Evolutionary conservation across 2,113 vertebrate species (phyloP).

Genomic region (Calypte anna): DNA sequence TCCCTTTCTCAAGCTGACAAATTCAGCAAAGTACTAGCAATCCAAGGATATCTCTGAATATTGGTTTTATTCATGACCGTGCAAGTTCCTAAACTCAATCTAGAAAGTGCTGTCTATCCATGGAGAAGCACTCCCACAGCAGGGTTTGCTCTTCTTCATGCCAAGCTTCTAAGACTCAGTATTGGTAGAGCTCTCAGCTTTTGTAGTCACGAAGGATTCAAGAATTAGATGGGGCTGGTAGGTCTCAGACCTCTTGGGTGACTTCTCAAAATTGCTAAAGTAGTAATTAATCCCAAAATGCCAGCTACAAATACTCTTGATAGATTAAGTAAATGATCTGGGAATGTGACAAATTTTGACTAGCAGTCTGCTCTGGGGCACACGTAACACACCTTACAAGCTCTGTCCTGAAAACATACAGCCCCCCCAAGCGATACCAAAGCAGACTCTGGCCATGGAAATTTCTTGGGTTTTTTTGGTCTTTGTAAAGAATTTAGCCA

Average conservation of each 20-base stretch:
- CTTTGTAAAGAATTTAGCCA: neutral
- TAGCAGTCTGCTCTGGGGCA: neutral
- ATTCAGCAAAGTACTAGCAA: neutral
- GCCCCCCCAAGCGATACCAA: neutral
- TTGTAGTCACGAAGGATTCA: neutral
- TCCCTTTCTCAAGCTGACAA: neutral
- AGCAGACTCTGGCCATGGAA: neutral
- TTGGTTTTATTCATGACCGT: neutral
- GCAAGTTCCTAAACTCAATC: neutral
- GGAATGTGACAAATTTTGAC: neutral
- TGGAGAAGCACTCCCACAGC: neutral
- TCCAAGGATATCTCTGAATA: neutral
- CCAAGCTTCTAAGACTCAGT: neutral
- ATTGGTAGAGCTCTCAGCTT: fast-evolving
- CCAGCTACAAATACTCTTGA: neutral
- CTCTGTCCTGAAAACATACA: neutral
- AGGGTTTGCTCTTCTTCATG: neutral
- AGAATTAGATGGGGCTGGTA: neutral
- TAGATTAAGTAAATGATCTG: neutral
- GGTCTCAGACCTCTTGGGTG: neutral
- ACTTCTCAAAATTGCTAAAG: neutral
- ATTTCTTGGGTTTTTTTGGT: neutral
- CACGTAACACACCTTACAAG: neutral
- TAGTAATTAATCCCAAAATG: neutral
- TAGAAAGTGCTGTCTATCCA: neutral